phyloP scores from a whole-genome alignment of 2,113 vertebrate genomes.

The Poecilia latipinna region DNA sequence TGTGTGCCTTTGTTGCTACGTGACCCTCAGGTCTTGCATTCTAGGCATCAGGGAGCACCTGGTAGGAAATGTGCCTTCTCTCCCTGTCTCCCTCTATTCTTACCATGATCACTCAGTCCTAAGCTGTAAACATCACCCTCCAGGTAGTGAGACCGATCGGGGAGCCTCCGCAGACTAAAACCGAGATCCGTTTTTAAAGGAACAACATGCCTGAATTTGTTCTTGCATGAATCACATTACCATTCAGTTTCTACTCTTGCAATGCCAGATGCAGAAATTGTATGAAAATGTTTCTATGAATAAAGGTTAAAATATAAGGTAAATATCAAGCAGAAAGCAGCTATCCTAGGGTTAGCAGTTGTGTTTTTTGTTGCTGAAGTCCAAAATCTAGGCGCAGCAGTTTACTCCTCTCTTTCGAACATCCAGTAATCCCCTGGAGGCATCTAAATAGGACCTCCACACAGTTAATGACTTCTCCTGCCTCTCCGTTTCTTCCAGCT shows the following conservation, averaged over 20 bases:
- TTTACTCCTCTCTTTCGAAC: not conserved
- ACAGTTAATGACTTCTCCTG: constrained; percentile 71
- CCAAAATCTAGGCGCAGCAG: constrained; percentile 23
- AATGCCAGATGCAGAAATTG: not conserved
- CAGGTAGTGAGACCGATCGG: constrained; percentile 50
- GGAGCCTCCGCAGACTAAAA: constrained; percentile 21
- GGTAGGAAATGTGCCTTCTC: constrained; percentile 25
- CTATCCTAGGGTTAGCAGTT: constrained; percentile 20
- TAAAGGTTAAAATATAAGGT: constrained; percentile 2
- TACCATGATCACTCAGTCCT: constrained; percentile 58
- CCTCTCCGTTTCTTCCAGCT: constrained; percentile 23
- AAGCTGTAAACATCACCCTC: constrained; percentile 71
- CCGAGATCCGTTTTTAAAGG: not conserved
- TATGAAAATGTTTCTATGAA: not conserved
- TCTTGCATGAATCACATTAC: not conserved
- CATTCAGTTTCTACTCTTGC: not conserved
- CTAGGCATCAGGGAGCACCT: constrained; percentile 8
- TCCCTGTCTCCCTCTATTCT: constrained; percentile 22
- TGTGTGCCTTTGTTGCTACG: constrained; percentile 22
- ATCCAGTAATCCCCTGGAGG: constrained; percentile 16
- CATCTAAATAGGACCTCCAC: constrained; percentile 43
- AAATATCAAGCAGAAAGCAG: constrained; percentile 23
- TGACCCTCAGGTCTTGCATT: constrained; percentile 32
- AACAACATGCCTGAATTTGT: not conserved
- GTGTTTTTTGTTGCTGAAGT: constrained; percentile 23